These are phyloP conservation scores for Hypsopygia costalis DNA, from an alignment of 2,888 invertebrate species.

Conservation along the genomic window DNA sequence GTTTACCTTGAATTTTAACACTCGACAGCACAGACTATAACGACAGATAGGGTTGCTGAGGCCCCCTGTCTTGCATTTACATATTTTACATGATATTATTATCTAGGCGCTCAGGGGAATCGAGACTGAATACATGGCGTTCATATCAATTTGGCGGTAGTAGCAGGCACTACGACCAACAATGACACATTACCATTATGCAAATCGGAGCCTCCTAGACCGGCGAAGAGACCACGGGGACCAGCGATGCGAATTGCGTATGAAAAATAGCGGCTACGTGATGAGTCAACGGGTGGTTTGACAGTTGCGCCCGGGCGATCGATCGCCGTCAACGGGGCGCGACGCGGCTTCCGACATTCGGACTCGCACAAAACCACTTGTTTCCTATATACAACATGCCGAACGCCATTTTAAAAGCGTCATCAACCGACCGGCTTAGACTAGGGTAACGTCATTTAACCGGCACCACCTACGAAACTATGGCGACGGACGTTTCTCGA, in stretches of 20 bases:
- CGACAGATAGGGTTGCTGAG: not conserved
- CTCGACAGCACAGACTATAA: conserved; percentile 5
- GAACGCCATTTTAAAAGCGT: conserved; percentile 44
- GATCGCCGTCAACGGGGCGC: conserved; percentile 64
- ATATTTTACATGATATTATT: conserved; percentile 12
- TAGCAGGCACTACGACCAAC: not conserved
- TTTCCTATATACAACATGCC: conserved; percentile 27
- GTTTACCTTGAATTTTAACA: conserved; percentile 28
- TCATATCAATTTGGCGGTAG: no score
- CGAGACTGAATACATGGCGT: not conserved
- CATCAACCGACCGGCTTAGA: conserved; percentile 42
- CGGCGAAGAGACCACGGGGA: conserved; percentile 32
- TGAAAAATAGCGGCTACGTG: conserved; percentile 55
- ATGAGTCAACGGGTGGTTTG: conserved; percentile 76
- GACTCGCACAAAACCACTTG: conserved; percentile 41
- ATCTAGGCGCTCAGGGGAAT: no score
- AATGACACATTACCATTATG: conserved; percentile 26
- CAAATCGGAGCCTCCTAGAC: conserved; percentile 21
- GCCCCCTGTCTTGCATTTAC: conserved; percentile 22
- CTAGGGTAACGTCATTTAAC: conserved; percentile 54
- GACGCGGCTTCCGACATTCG: conserved; percentile 34
- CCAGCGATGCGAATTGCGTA: conserved; percentile 55
- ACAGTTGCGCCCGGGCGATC: conserved; percentile 75
- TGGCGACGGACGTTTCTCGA: conserved; percentile 65
- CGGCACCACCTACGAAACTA: conserved; percentile 67